Evolutionary conservation across 2,113 vertebrate species (phyloP).

Genomic region (Eretmochelys imbricata): DNA sequence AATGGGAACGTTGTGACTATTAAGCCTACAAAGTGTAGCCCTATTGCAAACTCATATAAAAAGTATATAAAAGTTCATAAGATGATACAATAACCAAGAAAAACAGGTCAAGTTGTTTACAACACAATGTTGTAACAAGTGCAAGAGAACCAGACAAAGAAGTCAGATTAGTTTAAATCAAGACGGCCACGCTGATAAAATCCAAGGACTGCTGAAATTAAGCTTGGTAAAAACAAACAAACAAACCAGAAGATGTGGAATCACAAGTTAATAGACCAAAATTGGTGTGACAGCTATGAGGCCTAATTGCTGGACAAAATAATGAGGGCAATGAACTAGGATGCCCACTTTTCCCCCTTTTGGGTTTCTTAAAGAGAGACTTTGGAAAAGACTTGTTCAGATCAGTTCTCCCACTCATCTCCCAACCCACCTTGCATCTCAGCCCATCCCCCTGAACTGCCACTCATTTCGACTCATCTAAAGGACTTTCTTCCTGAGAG

Average conservation of each 20-base stretch:
- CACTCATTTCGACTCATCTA: background rate
- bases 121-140: background rate
- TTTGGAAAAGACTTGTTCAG: background rate
- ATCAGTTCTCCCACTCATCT: background rate
- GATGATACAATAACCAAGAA: background rate
- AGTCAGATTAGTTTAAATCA: background rate
- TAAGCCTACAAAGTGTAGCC: background rate
- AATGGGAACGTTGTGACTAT: background rate
- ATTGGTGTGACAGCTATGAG: too few relatives aligned
- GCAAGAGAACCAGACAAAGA: background rate
- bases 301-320: too few relatives aligned
- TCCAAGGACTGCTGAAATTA: background rate
- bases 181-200: background rate
- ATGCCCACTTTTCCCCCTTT: background rate
- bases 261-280: too few relatives aligned
- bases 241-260: background rate
- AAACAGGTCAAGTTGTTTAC: background rate
- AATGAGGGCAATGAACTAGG: background rate
- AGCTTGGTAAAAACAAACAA: background rate
- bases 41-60: background rate
- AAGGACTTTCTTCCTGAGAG: background rate
- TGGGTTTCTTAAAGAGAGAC: background rate
- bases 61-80: background rate
- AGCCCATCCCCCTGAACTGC: background rate
- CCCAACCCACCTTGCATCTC: background rate